phyloP scores from a whole-genome alignment of 2,888 invertebrate species.

The Pomacea canaliculata region DNA sequence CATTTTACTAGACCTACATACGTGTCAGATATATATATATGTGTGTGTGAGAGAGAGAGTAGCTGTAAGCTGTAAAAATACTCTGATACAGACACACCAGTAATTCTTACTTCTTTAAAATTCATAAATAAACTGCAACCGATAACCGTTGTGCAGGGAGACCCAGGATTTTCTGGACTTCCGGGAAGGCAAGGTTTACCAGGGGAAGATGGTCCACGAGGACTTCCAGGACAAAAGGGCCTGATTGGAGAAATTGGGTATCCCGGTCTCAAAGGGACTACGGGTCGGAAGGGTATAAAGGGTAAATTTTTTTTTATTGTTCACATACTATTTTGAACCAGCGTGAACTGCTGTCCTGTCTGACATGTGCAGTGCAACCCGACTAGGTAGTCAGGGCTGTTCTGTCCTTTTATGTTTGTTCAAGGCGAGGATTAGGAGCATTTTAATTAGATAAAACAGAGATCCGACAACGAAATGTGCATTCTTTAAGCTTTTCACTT shows the following conservation, averaged over 20 bases:
- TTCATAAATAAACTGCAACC: too few species aligned
- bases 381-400: background rate
- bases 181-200: slow-evolving; percentile 68
- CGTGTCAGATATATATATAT: too few species aligned
- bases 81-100: too few species aligned
- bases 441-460: too few species aligned
- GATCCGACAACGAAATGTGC: too few species aligned
- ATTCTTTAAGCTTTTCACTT: too few species aligned
- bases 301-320: slow-evolving; percentile 21
- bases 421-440: too few species aligned
- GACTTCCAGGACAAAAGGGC: slow-evolving; percentile 43
- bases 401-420: background rate
- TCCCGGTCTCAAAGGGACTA: slow-evolving; percentile 31
- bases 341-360: too few species aligned
- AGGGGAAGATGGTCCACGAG: slow-evolving; percentile 71
- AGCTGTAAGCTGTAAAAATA: too few species aligned
- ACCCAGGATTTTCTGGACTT: slow-evolving; percentile 68
- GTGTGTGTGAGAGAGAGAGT: too few species aligned
- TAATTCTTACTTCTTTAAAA: too few species aligned
- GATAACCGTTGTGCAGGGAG: slow-evolving; percentile 31
- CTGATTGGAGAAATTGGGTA: slow-evolving; percentile 29
- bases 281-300: slow-evolving; percentile 29
- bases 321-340: background rate
- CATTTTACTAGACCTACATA: background rate
- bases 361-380: too few species aligned